A percentile compares a stretch with the other conserved stretches of the same genome.
Evolutionary conservation across 1,140 invertebrate genomes (phyloP).

Genomic region (Lasioglossum albipes): DNA sequence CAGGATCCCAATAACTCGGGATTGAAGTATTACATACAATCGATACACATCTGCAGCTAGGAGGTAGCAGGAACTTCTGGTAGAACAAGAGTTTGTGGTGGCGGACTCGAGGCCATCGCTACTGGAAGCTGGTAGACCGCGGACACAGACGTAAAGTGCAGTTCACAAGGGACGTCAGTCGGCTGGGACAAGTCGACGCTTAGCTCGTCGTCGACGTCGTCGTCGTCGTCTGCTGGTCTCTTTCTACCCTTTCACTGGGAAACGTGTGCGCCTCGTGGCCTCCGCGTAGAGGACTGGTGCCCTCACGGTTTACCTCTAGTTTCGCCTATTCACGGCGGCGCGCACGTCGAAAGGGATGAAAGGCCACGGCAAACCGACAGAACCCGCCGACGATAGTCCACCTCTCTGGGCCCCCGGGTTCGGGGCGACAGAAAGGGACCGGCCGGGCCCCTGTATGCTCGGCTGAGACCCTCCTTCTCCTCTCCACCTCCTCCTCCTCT

Average conservation of each 20-base stretch:
- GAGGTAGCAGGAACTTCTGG: too few relatives aligned
- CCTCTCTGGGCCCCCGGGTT: constrained; percentile 29
- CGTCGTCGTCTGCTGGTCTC: constrained; percentile 24
- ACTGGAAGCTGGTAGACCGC: not conserved
- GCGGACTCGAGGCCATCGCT: constrained; percentile 39
- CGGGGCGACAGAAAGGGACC: constrained; percentile 44
- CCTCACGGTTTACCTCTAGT: constrained; percentile 52
- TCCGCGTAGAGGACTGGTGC: constrained; percentile 23
- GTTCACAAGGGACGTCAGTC: constrained; percentile 58
- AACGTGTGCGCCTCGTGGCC: constrained; percentile 44
- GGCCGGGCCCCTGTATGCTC: not conserved
- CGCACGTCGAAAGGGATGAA: constrained; percentile 64
- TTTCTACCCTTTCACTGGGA: constrained; percentile 44
- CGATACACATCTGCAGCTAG: too few relatives aligned
- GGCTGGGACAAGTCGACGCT: constrained; percentile 46
- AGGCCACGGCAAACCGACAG: constrained; percentile 58
- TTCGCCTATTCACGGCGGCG: constrained; percentile 59
- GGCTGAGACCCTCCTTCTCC: not conserved
- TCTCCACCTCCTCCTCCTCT: not conserved
- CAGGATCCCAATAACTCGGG: too few relatives aligned
- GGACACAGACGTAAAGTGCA: constrained; percentile 38
- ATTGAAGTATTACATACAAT: too few relatives aligned
- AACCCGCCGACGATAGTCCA: constrained; percentile 37
- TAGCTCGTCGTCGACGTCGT: not conserved
- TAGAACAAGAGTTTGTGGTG: too few relatives aligned